Evolutionary conservation across 2,113 vertebrate species (phyloP), one percentile per base, ranked within the genome.

Genomic region (Melanerpes aurifrons): DNA sequence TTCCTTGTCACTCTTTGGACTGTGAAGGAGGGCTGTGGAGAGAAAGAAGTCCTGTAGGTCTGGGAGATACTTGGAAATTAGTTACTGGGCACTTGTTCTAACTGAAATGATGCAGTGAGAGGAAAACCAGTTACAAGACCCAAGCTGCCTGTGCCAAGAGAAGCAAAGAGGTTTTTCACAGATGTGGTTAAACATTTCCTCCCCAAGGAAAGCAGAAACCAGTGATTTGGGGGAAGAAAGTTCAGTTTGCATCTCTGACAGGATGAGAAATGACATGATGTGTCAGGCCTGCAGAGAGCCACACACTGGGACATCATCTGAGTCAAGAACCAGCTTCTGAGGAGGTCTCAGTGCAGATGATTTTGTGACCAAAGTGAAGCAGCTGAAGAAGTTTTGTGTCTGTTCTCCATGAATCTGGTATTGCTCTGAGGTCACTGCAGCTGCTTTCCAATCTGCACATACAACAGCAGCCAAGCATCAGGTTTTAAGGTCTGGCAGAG

Each of bases 201-300:
- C 79, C 53, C 66, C 77, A 67, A 94, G 76, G 61, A 70, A 86
- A 83, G 79, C 2, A 7, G 80, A 94, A 92, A 81, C 37, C 72
- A 71, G 73, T 43, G 66, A 43, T 79, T 80, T 50, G 19, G 4
- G 35, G 63, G 32, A 40, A 87, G 45, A 54, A 92, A 74, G 64
- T 68, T 93, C 86, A 91, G 48, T 91, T 40, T 75, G 32, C 68
- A 93, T 74, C 63, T 82, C 89, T 76, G 81, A 85, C 82, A 91
- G 64, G 85, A 87, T 19, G 45, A 92, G 85, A 82, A 92, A 79
- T 25, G 7, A n/a, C 35, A 54, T 8, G 58, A 63, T 72, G 9
- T 28, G 58, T 50, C 70, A 74, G 71, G 71, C 19, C 48, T 71
- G 78, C 62, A 66, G 50, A 89, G 28, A 85, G 32, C 56, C 57